Base-by-base conservation (phyloP, 2,797 vertebrate species). In the Peromyscus melanophrys region DNA sequence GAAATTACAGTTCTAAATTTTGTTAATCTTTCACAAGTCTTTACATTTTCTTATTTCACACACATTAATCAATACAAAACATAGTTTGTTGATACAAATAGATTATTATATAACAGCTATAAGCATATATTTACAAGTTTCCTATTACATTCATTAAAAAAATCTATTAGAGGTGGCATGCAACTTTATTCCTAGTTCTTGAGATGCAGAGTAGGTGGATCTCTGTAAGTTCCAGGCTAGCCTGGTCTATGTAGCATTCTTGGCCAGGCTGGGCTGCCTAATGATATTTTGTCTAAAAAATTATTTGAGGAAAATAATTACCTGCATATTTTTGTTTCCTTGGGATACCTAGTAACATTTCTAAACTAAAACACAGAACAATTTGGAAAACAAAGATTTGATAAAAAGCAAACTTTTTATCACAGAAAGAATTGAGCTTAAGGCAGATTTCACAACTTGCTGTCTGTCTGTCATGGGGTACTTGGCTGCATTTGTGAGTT, bases 311-410 rank as follows among this genome's bases (percentile, higher is more conserved):
- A 46, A 93, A 93, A 89, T 91, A 21, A 55, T 65, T 57, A 91
- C 3, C 61, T 93, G n/a, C 0, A 31, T 86, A 78, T 49, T 75
- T 82, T 61, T 40, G 34, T 75, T 69, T n/a, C 3, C 46, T 63
- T 40, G 87, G 17, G 93, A 65, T 84, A 63, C 21, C 16, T 89
- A 55, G 52, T 85, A 63, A 55, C 6, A 87, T 71, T 7, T 93
- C 23, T 57, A 92, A 84, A 86, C 40, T 65, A 93, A 52, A 12
- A 71, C 4, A 92, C 27, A 83, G 25, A 52, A 10, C 23, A 93
- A 63, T 67, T 61, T 86, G 80, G 34, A 80, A 97, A 95, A 78
- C 21, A 59, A 5, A 65, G 40, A 63, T 87, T 10, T 86, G 37
- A 52, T 85, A 59, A 81, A 76, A 17, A 77, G 13, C 9, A 40